Evolutionary conservation across 2,797 vertebrate genomes (phyloP).

Genomic region (Iguana delicatissima): DNA sequence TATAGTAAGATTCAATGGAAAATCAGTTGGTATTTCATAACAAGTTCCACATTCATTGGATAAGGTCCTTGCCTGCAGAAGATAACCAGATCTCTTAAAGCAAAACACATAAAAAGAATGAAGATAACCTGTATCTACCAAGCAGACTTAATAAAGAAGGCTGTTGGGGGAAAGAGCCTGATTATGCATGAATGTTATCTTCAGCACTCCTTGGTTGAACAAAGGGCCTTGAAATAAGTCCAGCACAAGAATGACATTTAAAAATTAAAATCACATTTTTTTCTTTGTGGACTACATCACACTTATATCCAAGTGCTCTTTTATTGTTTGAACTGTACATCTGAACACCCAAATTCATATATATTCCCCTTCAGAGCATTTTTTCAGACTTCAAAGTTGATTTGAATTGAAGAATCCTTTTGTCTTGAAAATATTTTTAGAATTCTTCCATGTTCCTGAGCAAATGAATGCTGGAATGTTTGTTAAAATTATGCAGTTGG

Average conservation of each 20-base stretch:
- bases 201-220: neutral
- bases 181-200: neutral
- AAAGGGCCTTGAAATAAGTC: neutral
- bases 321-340: neutral
- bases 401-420: neutral
- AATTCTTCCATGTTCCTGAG: neutral
- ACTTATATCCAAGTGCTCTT: constrained; percentile 22
- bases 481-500: neutral
- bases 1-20: neutral
- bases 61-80: neutral
- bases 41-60: neutral
- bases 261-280: neutral
- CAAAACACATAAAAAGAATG: neutral
- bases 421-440: neutral
- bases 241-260: neutral
- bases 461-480: neutral
- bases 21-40: neutral
- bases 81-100: neutral
- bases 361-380: neutral
- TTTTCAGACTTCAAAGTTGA: neutral
- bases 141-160: constrained; percentile 12
- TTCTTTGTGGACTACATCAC: neutral
- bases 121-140: neutral
- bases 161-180: neutral
- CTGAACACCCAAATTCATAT: neutral